Base-by-base conservation (phyloP, 2,888 invertebrate species). In the Hirtodrosophila histrioides region DNA sequence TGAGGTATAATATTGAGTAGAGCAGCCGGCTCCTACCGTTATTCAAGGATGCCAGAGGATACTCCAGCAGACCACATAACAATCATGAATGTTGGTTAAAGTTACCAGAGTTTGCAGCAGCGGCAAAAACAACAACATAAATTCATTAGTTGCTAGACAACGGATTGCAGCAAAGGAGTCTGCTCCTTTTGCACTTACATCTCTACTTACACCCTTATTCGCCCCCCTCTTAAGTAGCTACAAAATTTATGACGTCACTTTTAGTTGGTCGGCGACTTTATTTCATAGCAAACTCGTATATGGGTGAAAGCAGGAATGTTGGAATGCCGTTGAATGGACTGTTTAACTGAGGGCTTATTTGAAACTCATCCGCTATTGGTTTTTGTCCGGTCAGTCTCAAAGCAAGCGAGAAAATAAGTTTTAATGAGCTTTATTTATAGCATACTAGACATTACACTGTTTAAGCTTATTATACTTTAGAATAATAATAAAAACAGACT, bases 191-290 rank as follows among this genome's bases (percentile, higher is more conserved):
- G 27, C 33, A 37, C 27, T 29, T 17, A 17, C 17, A 17, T 17
- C 17, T 2, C 23, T 29, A 5, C 35, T 17, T 17, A 17, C 17
- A 17, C 17, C 17, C 10, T 9, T 24, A 1, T 8, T 11, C 45
- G 31, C 31, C 11, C 24, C 23, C 23, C 43, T 35, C 49, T 68
- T 86, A 83, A 83, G 77, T 73, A 65, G 69, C 73, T 66, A 62
- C 70, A 66, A 69, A 82, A 86, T 86, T 77, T 82, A 82, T 82
- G 81, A 84, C 85, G 77, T 80, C 85, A 82, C 69, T 80, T 68
- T 65, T 54, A 80, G 87, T 75, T 82, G 66, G 58, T 40, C 53
- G 39, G 11, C 51, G 64, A 69, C 75, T 69, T 63, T 49, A 75
- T 58, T 58, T 40, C 50, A 31, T 48, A 29, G 37, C 39, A 39